phyloP scores from a whole-genome alignment of 2,888 invertebrate species.

The Gryllus longicercus region DNA sequence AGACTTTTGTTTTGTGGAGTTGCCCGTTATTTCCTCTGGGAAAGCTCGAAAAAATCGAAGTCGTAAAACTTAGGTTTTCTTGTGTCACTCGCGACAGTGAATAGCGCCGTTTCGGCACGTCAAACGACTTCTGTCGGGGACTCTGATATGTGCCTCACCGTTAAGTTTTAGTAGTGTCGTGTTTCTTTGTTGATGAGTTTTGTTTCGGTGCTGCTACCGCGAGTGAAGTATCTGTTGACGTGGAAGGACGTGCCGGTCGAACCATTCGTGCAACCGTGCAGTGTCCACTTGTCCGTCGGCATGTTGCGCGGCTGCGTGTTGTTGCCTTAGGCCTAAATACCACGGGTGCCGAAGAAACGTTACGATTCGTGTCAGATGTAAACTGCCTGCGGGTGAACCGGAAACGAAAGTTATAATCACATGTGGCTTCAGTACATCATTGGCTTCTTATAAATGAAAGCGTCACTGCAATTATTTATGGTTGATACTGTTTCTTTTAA shows the following conservation, averaged over 20 bases:
- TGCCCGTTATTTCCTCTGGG: slow-evolving; percentile 2
- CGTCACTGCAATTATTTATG: background rate
- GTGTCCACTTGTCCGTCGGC: too few species aligned
- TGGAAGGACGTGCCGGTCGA: too few species aligned
- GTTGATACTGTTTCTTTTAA: slow-evolving; percentile 8
- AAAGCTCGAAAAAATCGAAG: background rate
- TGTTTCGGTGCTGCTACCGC: too few species aligned
- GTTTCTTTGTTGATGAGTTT: too few species aligned
- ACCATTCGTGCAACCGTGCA: too few species aligned
- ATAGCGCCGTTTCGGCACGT: too few species aligned
- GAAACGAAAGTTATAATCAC: slow-evolving; percentile 9
- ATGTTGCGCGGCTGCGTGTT: background rate
- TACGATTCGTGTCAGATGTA: background rate
- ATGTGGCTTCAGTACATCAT: background rate
- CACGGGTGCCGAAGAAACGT: background rate
- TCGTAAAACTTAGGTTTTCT: background rate
- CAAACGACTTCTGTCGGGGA: too few species aligned
- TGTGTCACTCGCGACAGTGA: background rate
- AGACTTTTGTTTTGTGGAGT: background rate
- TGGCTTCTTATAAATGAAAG: slow-evolving; percentile 1
- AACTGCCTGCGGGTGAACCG: background rate
- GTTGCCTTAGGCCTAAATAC: slow-evolving; percentile 5
- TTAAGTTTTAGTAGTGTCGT: too few species aligned
- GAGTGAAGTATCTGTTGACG: too few species aligned
- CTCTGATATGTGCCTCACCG: too few species aligned